Conservation (phyloP, 2,888 invertebrate genomes). For the Watsonalla binaria region DNA sequence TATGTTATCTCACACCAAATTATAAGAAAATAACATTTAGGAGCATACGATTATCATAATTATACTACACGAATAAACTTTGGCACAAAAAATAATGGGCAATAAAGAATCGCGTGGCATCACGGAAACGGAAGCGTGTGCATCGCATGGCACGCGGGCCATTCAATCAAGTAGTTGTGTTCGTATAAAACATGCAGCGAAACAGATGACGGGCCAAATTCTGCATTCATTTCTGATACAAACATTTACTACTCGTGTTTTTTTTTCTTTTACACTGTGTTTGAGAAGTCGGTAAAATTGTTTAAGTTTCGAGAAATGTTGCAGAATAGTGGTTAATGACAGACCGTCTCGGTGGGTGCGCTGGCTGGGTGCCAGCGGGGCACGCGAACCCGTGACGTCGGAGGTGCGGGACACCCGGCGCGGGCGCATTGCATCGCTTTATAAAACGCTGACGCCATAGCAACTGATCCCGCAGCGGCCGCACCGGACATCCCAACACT, state of each 20-base stretch:
- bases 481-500: slow-evolving; percentile 4
- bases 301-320: not conserved
- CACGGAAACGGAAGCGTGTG: slow-evolving; percentile 21
- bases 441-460: slow-evolving; percentile 38
- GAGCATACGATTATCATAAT: too few species aligned
- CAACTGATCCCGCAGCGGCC: slow-evolving; percentile 17
- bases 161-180: slow-evolving; percentile 33
- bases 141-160: slow-evolving; percentile 6
- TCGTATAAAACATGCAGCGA: slow-evolving; percentile 31
- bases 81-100: slow-evolving; percentile 1
- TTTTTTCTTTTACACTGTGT: too few species aligned
- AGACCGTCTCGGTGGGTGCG: slow-evolving; percentile 37
- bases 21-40: too few species aligned
- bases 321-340: slow-evolving; percentile 42
- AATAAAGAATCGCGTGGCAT: slow-evolving; percentile 11
- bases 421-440: slow-evolving; percentile 14
- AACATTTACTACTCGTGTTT: not conserved
- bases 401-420: slow-evolving; percentile 11
- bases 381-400: slow-evolving; percentile 22
- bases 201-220: slow-evolving; percentile 10
- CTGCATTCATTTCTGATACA: too few species aligned
- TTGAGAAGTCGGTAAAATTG: not conserved
- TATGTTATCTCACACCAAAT: too few species aligned
- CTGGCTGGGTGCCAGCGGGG: slow-evolving; percentile 50
- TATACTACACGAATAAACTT: not conserved